Evolutionary conservation across 2,888 invertebrate genomes (phyloP).

Genomic region (Brachypalpus laphriformis): DNA sequence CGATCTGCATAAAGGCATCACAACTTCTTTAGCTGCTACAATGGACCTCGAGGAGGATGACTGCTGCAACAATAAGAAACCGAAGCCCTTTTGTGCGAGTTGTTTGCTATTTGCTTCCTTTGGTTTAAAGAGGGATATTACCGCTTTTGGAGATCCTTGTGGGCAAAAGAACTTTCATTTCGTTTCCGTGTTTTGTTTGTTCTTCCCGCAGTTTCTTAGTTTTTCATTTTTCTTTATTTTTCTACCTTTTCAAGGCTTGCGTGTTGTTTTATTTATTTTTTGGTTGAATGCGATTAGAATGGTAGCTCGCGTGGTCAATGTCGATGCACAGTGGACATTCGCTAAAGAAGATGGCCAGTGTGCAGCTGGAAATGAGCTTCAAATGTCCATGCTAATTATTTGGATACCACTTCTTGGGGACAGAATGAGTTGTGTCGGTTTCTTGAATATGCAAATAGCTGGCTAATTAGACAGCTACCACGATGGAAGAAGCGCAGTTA

Average conservation of each 20-base stretch:
- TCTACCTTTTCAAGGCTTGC: constrained; percentile 48
- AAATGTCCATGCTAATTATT: constrained; percentile 59
- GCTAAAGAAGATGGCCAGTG: constrained; percentile 20
- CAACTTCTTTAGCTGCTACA: constrained; percentile 40
- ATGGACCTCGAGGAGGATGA: constrained; percentile 19
- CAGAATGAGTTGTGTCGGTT: not conserved
- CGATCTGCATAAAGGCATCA: constrained; percentile 67
- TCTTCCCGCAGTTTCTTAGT: no score
- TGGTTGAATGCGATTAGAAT: constrained; percentile 18
- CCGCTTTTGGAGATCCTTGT: constrained; percentile 58
- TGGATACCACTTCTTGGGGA: constrained; percentile 13
- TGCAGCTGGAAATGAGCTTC: constrained; percentile 46
- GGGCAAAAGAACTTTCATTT: constrained; percentile 14
- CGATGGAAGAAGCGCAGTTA: constrained; percentile 22
- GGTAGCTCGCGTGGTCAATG: constrained; percentile 30
- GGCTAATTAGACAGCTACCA: constrained; percentile 58
- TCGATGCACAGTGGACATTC: constrained; percentile 31
- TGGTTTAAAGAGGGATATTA: constrained; percentile 16
- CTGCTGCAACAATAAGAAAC: constrained; percentile 44
- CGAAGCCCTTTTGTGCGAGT: constrained; percentile 45
- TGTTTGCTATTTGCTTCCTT: constrained; percentile 34
- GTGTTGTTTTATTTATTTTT: constrained; percentile 35
- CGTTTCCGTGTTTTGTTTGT: constrained; percentile 57
- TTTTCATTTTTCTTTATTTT: not conserved
- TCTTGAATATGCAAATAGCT: constrained; percentile 54